Evolutionary conservation across 2,888 invertebrate genomes (phyloP).

Genomic region (Melangyna quadrimaculata): DNA sequence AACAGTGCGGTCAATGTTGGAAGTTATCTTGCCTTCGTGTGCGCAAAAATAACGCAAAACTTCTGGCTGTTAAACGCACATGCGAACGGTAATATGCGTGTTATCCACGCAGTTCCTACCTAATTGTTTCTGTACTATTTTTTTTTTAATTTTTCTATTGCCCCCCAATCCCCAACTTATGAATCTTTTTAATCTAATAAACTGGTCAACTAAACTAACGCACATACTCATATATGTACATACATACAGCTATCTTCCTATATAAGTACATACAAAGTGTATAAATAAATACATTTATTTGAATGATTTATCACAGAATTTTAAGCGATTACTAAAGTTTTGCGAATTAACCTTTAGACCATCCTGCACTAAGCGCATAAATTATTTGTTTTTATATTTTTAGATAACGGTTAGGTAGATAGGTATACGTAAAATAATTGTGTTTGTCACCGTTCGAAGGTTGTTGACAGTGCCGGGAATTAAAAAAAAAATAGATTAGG

Average conservation of each 20-base stretch:
- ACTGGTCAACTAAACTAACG: not conserved
- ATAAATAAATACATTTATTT: not conserved
- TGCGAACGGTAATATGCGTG: not conserved
- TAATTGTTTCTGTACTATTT: not conserved
- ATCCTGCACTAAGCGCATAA: not conserved
- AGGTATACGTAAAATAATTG: not conserved
- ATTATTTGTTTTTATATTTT: not conserved
- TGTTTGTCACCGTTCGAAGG: not conserved
- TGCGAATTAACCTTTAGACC: slow-evolving; percentile 34
- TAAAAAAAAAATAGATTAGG: not conserved
- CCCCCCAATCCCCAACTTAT: not conserved
- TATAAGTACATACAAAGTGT: not conserved
- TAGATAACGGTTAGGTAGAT: not conserved
- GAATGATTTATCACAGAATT: not conserved
- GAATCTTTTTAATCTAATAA: slow-evolving; percentile 9
- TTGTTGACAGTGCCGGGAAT: not conserved
- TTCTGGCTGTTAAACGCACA: slow-evolving; percentile 30
- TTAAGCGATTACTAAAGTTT: not conserved
- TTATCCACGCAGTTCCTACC: not conserved
- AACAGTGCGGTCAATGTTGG: slow-evolving; percentile 24
- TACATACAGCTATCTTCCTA: not conserved
- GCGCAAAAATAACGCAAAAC: not conserved
- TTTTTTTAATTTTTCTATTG: not conserved
- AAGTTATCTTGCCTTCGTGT: slow-evolving; percentile 17
- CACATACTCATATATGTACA: not conserved